Percentiles rank a stretch among this genome's conserved stretches.
Conservation (phyloP, 1,140 invertebrate genomes). For the Metaphire vulgaris region DNA sequence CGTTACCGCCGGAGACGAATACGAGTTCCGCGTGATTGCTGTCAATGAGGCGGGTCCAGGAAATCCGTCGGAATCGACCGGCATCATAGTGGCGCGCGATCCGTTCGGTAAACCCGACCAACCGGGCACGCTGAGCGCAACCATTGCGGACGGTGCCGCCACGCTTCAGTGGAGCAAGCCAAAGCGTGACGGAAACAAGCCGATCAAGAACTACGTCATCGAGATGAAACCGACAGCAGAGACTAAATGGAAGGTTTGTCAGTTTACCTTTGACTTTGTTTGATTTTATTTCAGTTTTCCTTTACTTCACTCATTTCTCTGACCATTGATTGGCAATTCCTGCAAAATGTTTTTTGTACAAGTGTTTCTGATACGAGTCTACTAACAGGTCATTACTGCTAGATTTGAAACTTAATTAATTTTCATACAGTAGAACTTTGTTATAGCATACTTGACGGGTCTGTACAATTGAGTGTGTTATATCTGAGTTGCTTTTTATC, state of each 20-base stretch:
- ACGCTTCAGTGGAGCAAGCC: slow-evolving; percentile 22
- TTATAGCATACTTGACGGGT: no score
- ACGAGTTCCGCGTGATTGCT: slow-evolving; percentile 90
- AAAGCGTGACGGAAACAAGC: slow-evolving; percentile 39
- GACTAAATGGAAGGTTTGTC: slow-evolving; percentile 24
- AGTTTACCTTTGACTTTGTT: no score
- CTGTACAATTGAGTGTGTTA: no score
- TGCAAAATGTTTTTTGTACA: no score
- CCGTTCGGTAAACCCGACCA: slow-evolving; percentile 52
- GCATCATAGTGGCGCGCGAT: slow-evolving; percentile 69
- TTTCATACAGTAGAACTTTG: no score
- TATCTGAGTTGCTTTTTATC: no score
- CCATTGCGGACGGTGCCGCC: neutral
- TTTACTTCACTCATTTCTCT: no score
- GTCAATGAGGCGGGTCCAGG: slow-evolving; percentile 83
- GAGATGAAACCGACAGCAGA: slow-evolving; percentile 70
- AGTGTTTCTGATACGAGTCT: no score
- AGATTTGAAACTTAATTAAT: no score
- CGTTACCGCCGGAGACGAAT: slow-evolving; percentile 88
- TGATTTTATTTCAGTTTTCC: no score
- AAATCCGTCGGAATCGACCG: slow-evolving; percentile 59
- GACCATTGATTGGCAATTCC: no score
- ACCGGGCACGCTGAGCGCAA: slow-evolving; percentile 10
- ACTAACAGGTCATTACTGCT: no score
- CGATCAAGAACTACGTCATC: slow-evolving; percentile 88